These are phyloP conservation scores for Nemotelus pantherinus DNA, from an alignment of 2,888 invertebrate genomes.

Conservation along the genomic window DNA sequence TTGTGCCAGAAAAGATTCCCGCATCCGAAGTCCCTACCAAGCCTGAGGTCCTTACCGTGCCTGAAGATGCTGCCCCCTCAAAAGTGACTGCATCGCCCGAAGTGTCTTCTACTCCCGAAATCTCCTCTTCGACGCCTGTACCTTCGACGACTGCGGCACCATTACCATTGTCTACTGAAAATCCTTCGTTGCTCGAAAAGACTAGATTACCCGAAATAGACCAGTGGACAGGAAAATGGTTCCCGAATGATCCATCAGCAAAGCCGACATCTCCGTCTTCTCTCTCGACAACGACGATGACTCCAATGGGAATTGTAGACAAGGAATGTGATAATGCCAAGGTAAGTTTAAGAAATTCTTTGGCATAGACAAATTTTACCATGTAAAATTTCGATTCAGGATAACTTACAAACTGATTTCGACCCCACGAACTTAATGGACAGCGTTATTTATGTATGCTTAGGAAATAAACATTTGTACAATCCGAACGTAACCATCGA, in stretches of 20 bases:
- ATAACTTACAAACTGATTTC: constrained; percentile 55
- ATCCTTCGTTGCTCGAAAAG: not conserved
- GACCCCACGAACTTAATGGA: constrained; percentile 56
- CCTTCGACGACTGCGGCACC: not conserved
- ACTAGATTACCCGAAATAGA: constrained; percentile 22
- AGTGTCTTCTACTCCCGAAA: not conserved
- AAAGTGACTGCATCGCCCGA: too few species aligned
- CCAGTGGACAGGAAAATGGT: constrained; percentile 55
- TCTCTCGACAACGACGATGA: constrained; percentile 64
- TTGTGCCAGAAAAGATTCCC: not conserved
- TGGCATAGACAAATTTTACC: too few species aligned
- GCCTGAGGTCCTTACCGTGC: not conserved
- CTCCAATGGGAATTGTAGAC: constrained; percentile 61
- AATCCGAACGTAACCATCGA: constrained; percentile 64
- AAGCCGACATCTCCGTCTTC: constrained; percentile 39
- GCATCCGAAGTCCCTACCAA: not conserved
- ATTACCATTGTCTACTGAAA: not conserved
- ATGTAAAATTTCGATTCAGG: constrained; percentile 49
- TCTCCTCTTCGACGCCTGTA: not conserved
- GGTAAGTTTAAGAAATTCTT: constrained; percentile 61
- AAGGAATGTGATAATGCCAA: constrained; percentile 73
- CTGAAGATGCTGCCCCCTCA: not conserved
- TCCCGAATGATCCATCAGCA: constrained; percentile 52
- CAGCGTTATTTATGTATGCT: constrained; percentile 69
- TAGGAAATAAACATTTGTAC: constrained; percentile 65